A percentile compares a stretch with the other conserved stretches of the same genome.
phyloP scores from a whole-genome alignment of 2,797 vertebrate species.

The Hemibagrus guttatus region DNA sequence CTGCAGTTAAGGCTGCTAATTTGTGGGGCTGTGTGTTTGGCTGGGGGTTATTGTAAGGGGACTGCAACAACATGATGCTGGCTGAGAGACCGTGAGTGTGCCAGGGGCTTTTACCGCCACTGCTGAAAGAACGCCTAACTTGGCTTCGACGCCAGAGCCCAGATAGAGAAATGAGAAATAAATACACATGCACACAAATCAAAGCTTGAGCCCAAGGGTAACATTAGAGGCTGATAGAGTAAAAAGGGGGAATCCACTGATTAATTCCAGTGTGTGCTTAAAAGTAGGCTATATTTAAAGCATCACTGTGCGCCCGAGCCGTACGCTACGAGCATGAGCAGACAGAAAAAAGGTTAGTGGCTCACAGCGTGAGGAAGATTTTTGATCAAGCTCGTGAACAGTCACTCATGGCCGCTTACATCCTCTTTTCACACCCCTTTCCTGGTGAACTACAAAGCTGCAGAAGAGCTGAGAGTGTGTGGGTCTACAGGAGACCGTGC shows the following conservation, averaged over 20 bases:
- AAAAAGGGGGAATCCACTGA: constrained; percentile 28
- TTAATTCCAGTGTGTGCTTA: constrained; percentile 24
- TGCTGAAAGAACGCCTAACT: constrained; percentile 76
- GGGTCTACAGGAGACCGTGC: not conserved
- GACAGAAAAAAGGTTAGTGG: constrained; percentile 6
- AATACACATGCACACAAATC: constrained; percentile 45
- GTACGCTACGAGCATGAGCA: not conserved
- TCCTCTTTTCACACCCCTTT: not conserved
- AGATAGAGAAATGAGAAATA: constrained; percentile 49
- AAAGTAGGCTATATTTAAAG: constrained; percentile 26
- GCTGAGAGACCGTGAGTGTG: constrained; percentile 73
- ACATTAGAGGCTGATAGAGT: constrained; percentile 73
- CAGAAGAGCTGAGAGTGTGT: not conserved
- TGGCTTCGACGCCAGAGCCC: constrained; percentile 46
- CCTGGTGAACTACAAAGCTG: not conserved
- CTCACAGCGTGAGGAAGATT: constrained; percentile 9
- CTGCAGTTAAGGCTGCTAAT: constrained; percentile 65
- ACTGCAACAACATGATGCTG: constrained; percentile 72
- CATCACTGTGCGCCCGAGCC: not conserved
- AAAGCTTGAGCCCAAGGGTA: constrained; percentile 70
- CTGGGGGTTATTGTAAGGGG: constrained; percentile 77
- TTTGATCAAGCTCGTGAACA: not conserved
- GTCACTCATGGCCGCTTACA: not conserved
- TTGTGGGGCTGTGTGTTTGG: constrained; percentile 59
- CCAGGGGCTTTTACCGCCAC: constrained; percentile 64